Evolutionary conservation across 2,797 vertebrate genomes (phyloP).

Genomic region (Sebastes ruberrimus): DNA sequence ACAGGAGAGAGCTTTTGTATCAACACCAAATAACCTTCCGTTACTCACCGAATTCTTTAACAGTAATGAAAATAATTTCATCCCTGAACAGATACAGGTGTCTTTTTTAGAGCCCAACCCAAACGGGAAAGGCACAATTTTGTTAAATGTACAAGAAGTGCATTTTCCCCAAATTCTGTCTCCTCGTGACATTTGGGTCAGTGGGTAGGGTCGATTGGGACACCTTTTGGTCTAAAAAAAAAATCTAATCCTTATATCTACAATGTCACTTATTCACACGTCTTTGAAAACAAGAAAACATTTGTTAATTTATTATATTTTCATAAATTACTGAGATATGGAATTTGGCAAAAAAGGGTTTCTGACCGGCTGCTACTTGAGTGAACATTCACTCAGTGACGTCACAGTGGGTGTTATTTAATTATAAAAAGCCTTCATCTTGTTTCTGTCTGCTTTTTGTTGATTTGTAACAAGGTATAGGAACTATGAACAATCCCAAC

Average conservation of each 20-base stretch:
- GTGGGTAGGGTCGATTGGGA: neutral
- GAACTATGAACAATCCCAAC: too few relatives aligned
- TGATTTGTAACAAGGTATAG: too few relatives aligned
- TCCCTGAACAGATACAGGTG: neutral
- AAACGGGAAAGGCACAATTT: neutral
- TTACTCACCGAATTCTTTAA: too few relatives aligned
- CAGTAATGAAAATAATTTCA: neutral
- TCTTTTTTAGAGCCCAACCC: neutral
- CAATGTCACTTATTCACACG: neutral
- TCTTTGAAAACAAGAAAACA: neutral
- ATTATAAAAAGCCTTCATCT: neutral
- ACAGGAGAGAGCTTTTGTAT: neutral
- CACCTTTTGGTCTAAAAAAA: neutral
- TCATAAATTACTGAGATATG: neutral
- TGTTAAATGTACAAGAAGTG: too few relatives aligned
- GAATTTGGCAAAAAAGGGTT: neutral
- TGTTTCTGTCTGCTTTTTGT: too few relatives aligned
- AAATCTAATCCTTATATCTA: neutral
- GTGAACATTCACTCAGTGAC: neutral
- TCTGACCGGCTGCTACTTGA: neutral
- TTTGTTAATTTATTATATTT: neutral
- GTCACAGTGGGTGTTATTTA: neutral
- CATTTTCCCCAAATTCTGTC: neutral
- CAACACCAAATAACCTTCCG: too few relatives aligned
- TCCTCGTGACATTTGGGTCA: too few relatives aligned